Evolutionary conservation across 1,140 invertebrate genomes (phyloP), one percentile per base, ranked within the genome.

Genomic region (Aphelenchoides fujianensis): DNA sequence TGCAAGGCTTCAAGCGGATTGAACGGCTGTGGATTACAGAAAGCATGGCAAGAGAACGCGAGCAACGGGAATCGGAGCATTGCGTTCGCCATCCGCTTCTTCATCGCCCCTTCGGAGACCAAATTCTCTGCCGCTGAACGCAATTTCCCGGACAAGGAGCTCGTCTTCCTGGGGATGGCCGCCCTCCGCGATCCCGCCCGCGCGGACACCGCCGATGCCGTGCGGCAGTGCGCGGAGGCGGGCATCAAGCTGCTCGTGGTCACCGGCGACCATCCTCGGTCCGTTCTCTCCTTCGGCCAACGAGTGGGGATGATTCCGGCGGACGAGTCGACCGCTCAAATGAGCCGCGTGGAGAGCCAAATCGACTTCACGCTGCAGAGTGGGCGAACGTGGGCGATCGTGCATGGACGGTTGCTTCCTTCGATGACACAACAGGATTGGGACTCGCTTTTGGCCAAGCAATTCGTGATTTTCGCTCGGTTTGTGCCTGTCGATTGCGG

Each of bases 381-480:
- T 41, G 32, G 68, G 55, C 36, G 36, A 27, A n/a, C 62, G 27
- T 74, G 28, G n/a, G 71, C 72, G 9, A 36, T 69, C 12, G 31
- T 72, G 28, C 27, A 9, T 48, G 71, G 55, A 19, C 23, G 30
- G 31, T n/a, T 74, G 74, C 27, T 72, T 28, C 23, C 7, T 9
- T 16, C 12, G 31, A 68, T 71, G 55, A 30, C n/a, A 57, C 27
- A 28, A 32, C 30, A 63, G 23, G 36, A 72, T 23, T 73, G 70
- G 71, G 71, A 86, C 54, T 82, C 85, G 52, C 73, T 87, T 19
- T 72, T 73, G 3, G 79, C 85, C 72, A 85, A 87, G 55, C 31
- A 75, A 3, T 85, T 86, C 67, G 86, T 87, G 73, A 85, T 87
- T 34, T 87, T 87, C 81, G 86, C 86, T 35, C 36, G 86, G 61